A percentile compares a stretch with the other conserved stretches of the same genome.
phyloP scores from a whole-genome alignment of 2,888 invertebrate species.

The Hypsopygia costalis region DNA sequence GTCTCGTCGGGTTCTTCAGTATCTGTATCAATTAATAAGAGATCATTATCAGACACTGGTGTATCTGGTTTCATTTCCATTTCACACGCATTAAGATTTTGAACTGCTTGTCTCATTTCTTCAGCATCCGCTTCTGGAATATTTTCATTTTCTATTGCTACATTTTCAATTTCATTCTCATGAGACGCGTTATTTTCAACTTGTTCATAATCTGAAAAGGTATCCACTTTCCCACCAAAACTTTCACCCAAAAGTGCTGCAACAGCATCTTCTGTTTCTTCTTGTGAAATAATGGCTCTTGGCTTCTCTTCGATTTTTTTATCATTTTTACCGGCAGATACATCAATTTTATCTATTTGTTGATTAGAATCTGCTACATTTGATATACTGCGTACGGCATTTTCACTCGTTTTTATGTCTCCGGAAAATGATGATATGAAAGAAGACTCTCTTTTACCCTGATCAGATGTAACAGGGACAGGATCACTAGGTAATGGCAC shows the following conservation, averaged over 20 bases:
- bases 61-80: slow-evolving; percentile 90
- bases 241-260: slow-evolving; percentile 93
- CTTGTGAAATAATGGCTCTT: slow-evolving; percentile 91
- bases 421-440: slow-evolving; percentile 83
- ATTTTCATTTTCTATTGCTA: slow-evolving; percentile 70
- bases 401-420: slow-evolving; percentile 82
- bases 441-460: slow-evolving; percentile 65
- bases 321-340: slow-evolving; percentile 56
- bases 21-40: slow-evolving; percentile 92
- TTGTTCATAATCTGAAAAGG: slow-evolving; percentile 80
- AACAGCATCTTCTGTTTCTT: slow-evolving; percentile 95
- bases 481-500: slow-evolving; percentile 67
- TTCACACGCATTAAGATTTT: slow-evolving; percentile 87
- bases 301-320: slow-evolving; percentile 87
- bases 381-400: slow-evolving; percentile 89
- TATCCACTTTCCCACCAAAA: slow-evolving; percentile 83
- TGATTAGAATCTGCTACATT: slow-evolving; percentile 62
- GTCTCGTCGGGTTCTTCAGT: slow-evolving; percentile 87
- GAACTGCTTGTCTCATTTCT: slow-evolving; percentile 91
- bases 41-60: slow-evolving; percentile 90
- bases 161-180: slow-evolving; percentile 67
- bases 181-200: slow-evolving; percentile 57
- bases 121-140: slow-evolving; percentile 88
- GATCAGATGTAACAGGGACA: slow-evolving; percentile 38
- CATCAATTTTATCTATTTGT: slow-evolving; percentile 48